These are phyloP conservation scores for Nicator chloris DNA, from an alignment of 2,113 vertebrate genomes.

Conservation along the genomic window DNA sequence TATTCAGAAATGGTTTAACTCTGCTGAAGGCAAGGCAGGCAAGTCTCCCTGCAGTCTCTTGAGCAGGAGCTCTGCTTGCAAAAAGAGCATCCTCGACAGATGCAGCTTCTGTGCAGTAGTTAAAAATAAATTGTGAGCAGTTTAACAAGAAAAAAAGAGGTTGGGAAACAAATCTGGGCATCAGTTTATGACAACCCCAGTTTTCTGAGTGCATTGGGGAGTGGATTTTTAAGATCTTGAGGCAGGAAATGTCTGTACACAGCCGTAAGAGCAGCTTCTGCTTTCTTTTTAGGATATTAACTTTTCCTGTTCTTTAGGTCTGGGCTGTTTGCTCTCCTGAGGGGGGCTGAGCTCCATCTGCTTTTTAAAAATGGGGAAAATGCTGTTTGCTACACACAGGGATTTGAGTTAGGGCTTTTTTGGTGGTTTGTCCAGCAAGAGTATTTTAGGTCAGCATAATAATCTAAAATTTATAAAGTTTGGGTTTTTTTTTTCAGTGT, in stretches of 20 bases:
- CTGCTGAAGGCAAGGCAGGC: background rate
- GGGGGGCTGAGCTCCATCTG: background rate
- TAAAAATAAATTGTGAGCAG: constrained; percentile 33
- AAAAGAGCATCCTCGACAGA: constrained; percentile 15
- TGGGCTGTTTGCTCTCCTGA: background rate
- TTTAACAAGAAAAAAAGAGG: background rate
- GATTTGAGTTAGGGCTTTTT: background rate
- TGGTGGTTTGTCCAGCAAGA: background rate
- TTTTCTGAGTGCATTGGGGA: background rate
- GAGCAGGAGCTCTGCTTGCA: background rate
- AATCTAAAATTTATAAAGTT: background rate
- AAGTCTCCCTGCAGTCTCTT: background rate
- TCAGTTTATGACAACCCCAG: background rate
- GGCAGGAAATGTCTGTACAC: background rate
- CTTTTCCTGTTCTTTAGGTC: background rate
- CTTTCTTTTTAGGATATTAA: background rate
- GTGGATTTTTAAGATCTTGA: background rate
- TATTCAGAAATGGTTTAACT: background rate
- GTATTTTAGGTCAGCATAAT: background rate
- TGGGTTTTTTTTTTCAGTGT: background rate
- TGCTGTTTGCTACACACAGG: background rate
- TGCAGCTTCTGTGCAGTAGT: constrained; percentile 9
- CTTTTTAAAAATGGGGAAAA: background rate
- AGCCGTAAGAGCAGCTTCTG: background rate
- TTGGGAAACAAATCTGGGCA: constrained; percentile 16